These are phyloP conservation scores for Eonycteris spelaea DNA, from an alignment of 2,113 vertebrate species.

Conservation along the genomic window DNA sequence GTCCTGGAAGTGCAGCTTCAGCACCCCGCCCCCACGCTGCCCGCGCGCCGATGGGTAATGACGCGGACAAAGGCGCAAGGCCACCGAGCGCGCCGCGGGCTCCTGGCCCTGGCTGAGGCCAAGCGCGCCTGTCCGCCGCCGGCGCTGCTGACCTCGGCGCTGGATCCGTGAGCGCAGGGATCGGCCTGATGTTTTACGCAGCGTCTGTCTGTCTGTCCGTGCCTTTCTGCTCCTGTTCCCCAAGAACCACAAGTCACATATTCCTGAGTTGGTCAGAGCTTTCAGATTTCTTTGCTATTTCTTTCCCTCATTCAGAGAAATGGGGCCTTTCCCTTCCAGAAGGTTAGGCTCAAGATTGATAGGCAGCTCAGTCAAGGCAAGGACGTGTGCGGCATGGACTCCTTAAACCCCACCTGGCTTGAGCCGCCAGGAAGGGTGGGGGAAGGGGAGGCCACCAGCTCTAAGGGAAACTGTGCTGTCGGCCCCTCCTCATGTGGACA, in stretches of 20 bases:
- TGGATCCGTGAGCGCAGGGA: background rate
- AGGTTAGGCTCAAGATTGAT: background rate
- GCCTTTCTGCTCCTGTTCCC: background rate
- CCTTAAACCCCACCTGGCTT: accelerated
- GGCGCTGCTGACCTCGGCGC: accelerated
- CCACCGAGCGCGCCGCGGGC: background rate
- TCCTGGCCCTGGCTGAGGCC: background rate
- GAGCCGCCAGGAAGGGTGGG: too few species aligned
- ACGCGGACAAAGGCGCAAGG: background rate
- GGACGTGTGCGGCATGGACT: too few species aligned
- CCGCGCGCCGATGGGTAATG: background rate
- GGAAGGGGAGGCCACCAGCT: accelerated
- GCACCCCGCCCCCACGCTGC: background rate
- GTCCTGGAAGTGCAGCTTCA: constrained; percentile 47
- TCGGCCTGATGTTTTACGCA: accelerated
- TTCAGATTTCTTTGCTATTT: background rate
- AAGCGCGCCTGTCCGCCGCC: background rate
- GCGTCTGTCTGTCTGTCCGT: too few species aligned
- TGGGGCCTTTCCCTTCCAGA: background rate
- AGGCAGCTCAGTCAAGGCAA: background rate
- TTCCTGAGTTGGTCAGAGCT: background rate
- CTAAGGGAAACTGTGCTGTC: accelerated
- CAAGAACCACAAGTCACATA: background rate
- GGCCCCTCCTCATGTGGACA: background rate
- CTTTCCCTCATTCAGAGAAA: background rate